Base-by-base conservation (phyloP, 1,140 invertebrate species). In the Mercenaria mercenaria region DNA sequence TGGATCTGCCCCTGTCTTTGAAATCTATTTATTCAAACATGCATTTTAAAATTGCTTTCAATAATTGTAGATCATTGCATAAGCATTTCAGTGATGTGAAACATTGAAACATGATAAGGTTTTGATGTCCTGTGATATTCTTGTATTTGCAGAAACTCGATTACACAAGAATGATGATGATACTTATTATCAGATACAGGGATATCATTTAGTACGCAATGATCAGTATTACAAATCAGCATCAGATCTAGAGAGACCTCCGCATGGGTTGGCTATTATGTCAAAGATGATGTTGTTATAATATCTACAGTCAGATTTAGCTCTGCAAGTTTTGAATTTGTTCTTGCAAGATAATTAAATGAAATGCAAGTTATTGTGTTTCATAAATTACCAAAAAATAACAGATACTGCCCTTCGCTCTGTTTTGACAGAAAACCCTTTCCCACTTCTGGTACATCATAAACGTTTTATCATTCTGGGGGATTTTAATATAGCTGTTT, bases 61-160 rank as follows among this genome's bases (percentile, higher is more conserved):
- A 76, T 37, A 76, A 76, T 50, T 76, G 72, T 76, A 76, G 72
- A 43, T 76, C 72, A 13, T 76, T 41, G 20, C 23, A 69, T 34
- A 69, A 69, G 37, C 72, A 76, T 26, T 34, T 76, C 32, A 29
- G 11, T 34, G 72, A 76, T 43, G 39, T 76, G 6, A 76, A 29
- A 76, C 23, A 29, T 76, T 76, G 6, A 76, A 29, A 76, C 23
- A 29, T 76, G 43, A 76, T 37, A 34, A 76, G n/a, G 32, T 10
- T 15, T 11, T 47, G 20, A 13, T 76, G 41, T 76, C 72, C 43
- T 39, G 15, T 43, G 15, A 76, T 47, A 76, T 76, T 76, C 2
- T 76, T 41, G 72, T 2, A 23, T 43, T 76, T 41, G 72, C 72
- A 43, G 72, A 76, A 76, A 34, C 72, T 13, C 4, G 34, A 47